These are phyloP conservation scores for Rhaphigaster nebulosa DNA, from an alignment of 2,888 invertebrate species.

Conservation along the genomic window DNA sequence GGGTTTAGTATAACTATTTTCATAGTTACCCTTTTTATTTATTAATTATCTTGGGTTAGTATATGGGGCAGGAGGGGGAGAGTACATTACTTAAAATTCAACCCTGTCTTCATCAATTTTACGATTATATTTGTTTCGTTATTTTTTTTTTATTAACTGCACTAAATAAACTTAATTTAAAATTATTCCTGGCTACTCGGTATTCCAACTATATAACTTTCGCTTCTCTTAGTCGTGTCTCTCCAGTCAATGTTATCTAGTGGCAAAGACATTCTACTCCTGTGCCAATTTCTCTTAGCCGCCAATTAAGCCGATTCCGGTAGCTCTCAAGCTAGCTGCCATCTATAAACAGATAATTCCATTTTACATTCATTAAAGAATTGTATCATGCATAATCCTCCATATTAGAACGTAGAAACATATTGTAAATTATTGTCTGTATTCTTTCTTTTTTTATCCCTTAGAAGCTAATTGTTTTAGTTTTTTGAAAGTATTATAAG, in stretches of 20 bases:
- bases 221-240: not conserved
- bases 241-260: not conserved
- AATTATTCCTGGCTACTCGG: not conserved
- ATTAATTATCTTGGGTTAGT: no score
- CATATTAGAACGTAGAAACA: no score
- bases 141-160: no score
- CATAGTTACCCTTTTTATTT: no score
- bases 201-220: not conserved
- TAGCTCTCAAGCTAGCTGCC: not conserved
- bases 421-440: not conserved
- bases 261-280: not conserved
- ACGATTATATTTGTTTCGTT: no score
- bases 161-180: not conserved
- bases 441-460: not conserved
- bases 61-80: no score
- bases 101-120: no score
- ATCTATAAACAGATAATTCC: not conserved
- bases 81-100: no score
- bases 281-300: not conserved
- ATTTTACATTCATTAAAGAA: not conserved
- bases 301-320: not conserved
- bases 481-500: not conserved
- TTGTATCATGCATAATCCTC: not conserved
- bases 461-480: not conserved
- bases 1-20: no score